Evolutionary conservation across 2,888 invertebrate species (phyloP).

Genomic region (Seira musarum): DNA sequence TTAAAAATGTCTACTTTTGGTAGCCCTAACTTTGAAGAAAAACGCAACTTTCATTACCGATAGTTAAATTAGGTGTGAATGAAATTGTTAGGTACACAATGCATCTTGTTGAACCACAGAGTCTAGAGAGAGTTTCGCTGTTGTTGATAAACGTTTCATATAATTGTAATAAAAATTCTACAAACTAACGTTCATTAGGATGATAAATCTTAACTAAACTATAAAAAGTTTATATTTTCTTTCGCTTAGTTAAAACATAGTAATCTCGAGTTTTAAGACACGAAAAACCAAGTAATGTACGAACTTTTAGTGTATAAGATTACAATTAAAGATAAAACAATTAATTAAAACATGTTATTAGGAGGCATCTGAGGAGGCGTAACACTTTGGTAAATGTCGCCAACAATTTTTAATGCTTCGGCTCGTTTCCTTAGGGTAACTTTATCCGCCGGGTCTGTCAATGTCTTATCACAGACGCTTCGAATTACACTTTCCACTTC

Average conservation of each 20-base stretch:
- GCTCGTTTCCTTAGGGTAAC: slow-evolving; percentile 60
- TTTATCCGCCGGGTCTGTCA: slow-evolving; percentile 59
- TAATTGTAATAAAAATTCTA: neutral
- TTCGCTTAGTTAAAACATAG: slow-evolving; percentile 29
- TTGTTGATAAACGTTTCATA: no score
- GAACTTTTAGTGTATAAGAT: neutral
- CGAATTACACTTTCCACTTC: slow-evolving; percentile 69
- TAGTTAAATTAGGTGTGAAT: no score
- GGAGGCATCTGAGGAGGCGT: slow-evolving; percentile 57
- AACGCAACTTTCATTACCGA: no score
- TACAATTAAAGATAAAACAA: slow-evolving; percentile 22
- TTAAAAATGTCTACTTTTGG: no score
- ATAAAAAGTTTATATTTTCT: neutral
- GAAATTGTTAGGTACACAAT: no score
- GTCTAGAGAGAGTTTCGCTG: no score
- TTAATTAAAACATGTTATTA: slow-evolving; percentile 37
- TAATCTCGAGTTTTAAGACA: slow-evolving; percentile 59
- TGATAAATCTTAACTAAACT: neutral
- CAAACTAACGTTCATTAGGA: neutral
- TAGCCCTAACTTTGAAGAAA: no score
- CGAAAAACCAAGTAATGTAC: slow-evolving; percentile 36
- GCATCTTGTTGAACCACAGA: no score
- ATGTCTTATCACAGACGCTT: slow-evolving; percentile 67
- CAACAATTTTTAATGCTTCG: slow-evolving; percentile 69
- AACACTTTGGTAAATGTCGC: slow-evolving; percentile 69